Evolutionary conservation across 2,888 invertebrate species (phyloP).

Genomic region (Epicampocera succincta): DNA sequence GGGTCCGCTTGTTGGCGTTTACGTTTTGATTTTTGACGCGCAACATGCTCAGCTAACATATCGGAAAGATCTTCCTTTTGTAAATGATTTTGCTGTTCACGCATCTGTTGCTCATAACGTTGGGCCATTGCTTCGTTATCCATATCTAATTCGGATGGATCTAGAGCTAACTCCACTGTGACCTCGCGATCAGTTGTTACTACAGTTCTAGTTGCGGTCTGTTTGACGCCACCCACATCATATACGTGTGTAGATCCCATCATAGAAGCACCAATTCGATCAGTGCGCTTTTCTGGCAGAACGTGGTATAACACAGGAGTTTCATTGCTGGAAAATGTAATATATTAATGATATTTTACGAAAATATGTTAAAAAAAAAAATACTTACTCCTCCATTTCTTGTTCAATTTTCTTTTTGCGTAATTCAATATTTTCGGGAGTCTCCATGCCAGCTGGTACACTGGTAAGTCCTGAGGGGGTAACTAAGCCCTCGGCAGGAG

Average conservation of each 20-base stretch:
- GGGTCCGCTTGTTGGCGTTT: conserved; percentile 95
- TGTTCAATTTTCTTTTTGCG: conserved; percentile 97
- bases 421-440: conserved; percentile 98
- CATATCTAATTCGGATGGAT: conserved; percentile 98
- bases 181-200: conserved; percentile 83
- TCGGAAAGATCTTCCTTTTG: conserved; percentile 98
- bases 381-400: conserved; percentile 93
- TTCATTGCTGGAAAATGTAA: conserved; percentile 86
- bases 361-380: not conserved
- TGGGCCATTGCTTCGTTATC: conserved; percentile 98
- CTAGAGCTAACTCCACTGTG: conserved; percentile 96
- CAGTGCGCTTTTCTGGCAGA: conserved; percentile 95
- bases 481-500: conserved; percentile 95
- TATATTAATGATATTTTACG: conserved; percentile 36
- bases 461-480: conserved; percentile 97
- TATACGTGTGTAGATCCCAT: conserved; percentile 99
- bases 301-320: conserved; percentile 97
- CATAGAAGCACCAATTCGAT: conserved; percentile 94
- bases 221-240: conserved; percentile 90
- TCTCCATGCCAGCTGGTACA: conserved; percentile 97
- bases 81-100: conserved; percentile 94
- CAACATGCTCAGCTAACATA: conserved; percentile 99
- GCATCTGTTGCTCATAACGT: conserved; percentile 96
- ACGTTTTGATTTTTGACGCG: conserved; percentile 96
- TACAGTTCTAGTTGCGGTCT: conserved; percentile 80